phyloP scores from a whole-genome alignment of 2,888 invertebrate species.

The Ectropis crepuscularia region DNA sequence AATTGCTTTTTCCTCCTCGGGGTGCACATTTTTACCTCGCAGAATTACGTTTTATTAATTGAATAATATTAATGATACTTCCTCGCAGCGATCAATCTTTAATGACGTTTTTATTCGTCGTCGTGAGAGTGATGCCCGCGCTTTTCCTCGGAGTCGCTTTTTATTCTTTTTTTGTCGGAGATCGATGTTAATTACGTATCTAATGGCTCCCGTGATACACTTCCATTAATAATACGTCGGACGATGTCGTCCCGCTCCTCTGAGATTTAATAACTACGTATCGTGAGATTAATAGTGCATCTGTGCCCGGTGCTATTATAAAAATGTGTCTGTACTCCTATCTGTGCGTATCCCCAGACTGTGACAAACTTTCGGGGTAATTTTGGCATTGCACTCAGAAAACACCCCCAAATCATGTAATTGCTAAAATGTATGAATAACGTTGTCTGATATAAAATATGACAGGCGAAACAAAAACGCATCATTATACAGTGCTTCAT shows the following conservation, averaged over 20 bases:
- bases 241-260: slow-evolving; percentile 73
- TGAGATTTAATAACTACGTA: slow-evolving; percentile 80
- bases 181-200: slow-evolving; percentile 82
- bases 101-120: slow-evolving; percentile 83
- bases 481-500: slow-evolving; percentile 76
- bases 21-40: slow-evolving; percentile 77
- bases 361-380: slow-evolving; percentile 22
- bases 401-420: slow-evolving; percentile 43
- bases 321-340: slow-evolving; percentile 55
- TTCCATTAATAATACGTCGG: slow-evolving; percentile 81
- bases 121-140: slow-evolving; percentile 67
- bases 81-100: slow-evolving; percentile 81
- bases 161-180: slow-evolving; percentile 66
- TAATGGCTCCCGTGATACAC: slow-evolving; percentile 85
- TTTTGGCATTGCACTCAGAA: slow-evolving; percentile 18
- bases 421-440: slow-evolving; percentile 48
- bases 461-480: slow-evolving; percentile 68
- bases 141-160: slow-evolving; percentile 60
- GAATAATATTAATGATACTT: slow-evolving; percentile 85
- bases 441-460: slow-evolving; percentile 59
- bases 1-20: slow-evolving; percentile 84
- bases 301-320: slow-evolving; percentile 73
- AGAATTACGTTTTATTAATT: slow-evolving; percentile 84
- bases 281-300: slow-evolving; percentile 79
- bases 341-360: slow-evolving; percentile 22